Percentiles rank a stretch among this genome's conserved stretches.
These are phyloP conservation scores for Ancistrus triradiatus DNA, from an alignment of 2,113 vertebrate genomes.

Conservation along the genomic window DNA sequence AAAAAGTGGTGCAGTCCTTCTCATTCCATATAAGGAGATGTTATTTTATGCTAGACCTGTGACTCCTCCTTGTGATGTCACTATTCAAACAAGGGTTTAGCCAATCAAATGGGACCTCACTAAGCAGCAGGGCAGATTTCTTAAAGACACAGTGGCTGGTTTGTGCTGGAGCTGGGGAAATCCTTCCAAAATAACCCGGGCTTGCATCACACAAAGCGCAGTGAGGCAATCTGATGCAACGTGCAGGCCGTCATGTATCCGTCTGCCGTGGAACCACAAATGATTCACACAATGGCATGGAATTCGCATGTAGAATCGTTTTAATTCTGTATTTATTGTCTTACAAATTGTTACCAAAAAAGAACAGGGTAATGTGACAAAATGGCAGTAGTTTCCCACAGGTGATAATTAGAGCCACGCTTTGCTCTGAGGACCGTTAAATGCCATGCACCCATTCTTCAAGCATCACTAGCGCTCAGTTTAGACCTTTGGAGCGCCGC, in stretches of 20 bases:
- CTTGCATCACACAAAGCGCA: not conserved
- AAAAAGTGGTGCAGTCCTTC: constrained; percentile 58
- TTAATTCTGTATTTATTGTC: no score
- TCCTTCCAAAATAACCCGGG: not conserved
- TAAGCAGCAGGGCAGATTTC: constrained; percentile 51
- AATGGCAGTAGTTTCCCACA: no score
- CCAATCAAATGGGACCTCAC: constrained; percentile 57
- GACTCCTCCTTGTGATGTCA: constrained; percentile 64
- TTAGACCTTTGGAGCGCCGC: no score
- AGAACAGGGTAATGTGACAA: no score
- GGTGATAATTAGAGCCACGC: no score
- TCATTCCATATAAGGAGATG: constrained; percentile 71
- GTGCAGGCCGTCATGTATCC: not conserved
- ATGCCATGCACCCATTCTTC: no score
- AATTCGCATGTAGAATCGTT: no score
- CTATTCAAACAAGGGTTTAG: constrained; percentile 35
- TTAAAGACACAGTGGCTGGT: constrained; percentile 65
- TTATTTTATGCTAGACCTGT: constrained; percentile 71
- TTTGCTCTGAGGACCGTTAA: no score
- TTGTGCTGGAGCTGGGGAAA: not conserved
- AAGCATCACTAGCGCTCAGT: no score
- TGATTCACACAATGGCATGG: no score
- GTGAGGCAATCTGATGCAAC: constrained; percentile 32
- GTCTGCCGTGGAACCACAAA: not conserved
- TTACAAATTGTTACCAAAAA: no score